These are phyloP conservation scores for Diaprepes abbreviatus DNA, from an alignment of 2,888 invertebrate species.

Conservation along the genomic window DNA sequence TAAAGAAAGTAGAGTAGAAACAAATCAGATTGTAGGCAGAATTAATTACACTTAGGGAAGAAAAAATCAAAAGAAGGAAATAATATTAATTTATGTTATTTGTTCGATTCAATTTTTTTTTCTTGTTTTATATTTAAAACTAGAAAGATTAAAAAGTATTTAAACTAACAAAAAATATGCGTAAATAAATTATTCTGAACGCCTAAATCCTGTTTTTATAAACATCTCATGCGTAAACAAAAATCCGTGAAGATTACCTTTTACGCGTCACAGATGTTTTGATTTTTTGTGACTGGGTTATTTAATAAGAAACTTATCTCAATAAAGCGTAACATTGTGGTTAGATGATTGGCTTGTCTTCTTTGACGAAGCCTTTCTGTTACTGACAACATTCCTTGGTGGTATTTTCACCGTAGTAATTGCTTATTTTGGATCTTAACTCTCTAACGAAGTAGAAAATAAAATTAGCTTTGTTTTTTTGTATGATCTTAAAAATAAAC, in stretches of 20 bases:
- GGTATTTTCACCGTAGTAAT: conserved; percentile 1
- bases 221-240: background rate
- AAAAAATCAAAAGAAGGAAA: too few species aligned
- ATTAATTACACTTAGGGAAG: too few species aligned
- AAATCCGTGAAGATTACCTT: conserved; percentile 7
- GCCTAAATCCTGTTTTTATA: background rate
- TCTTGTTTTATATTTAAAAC: too few species aligned
- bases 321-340: conserved; percentile 9
- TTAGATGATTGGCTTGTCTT: conserved; percentile 8
- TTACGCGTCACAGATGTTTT: conserved; percentile 1
- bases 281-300: conserved; percentile 2
- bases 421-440: background rate
- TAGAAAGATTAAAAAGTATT: background rate
- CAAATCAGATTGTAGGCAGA: too few species aligned
- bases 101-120: too few species aligned
- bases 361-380: background rate
- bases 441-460: background rate
- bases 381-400: conserved; percentile 5
- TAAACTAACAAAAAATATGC: background rate
- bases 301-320: conserved; percentile 15
- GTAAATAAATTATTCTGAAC: background rate
- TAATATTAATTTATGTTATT: too few species aligned
- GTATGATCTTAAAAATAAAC: too few species aligned
- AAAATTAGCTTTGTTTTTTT: background rate
- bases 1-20: too few species aligned